Conservation (phyloP, 1,140 invertebrate species). For the Caenorhabditis brenneri region DNA sequence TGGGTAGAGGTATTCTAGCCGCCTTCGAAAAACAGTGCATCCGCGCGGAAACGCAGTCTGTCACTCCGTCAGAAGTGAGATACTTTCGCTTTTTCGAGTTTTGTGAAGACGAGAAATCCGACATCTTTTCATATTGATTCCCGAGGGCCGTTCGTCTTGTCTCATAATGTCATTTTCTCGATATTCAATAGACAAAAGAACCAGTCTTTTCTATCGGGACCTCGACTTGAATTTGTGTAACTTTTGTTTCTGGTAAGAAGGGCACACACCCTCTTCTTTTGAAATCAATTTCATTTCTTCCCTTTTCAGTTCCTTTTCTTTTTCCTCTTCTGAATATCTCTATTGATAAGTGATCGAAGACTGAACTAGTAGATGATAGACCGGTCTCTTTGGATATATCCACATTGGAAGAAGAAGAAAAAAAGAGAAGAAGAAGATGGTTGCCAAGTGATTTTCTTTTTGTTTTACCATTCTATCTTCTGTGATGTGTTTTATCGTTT, state of each 20-base stretch:
- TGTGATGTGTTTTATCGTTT: background rate
- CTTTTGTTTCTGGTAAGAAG: background rate
- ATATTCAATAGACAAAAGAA: background rate
- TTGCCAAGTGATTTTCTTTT: slow-evolving; percentile 3
- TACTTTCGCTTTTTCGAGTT: slow-evolving; percentile 19
- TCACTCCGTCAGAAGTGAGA: background rate
- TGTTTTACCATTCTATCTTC: slow-evolving; percentile 15
- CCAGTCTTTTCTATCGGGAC: background rate
- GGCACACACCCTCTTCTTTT: background rate
- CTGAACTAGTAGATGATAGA: background rate
- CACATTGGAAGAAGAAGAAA: background rate
- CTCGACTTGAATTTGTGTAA: slow-evolving; percentile 27
- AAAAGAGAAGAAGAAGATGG: background rate
- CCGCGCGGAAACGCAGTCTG: slow-evolving; percentile 29
- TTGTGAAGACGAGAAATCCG: slow-evolving; percentile 1
- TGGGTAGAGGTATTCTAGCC: background rate
- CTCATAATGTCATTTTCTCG: slow-evolving; percentile 16
- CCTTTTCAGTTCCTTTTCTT: background rate
- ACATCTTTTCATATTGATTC: slow-evolving; percentile 15
- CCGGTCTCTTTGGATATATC: background rate
- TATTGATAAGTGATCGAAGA: background rate
- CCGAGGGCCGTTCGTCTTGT: background rate
- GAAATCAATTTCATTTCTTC: background rate
- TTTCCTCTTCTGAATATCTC: background rate
- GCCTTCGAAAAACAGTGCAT: slow-evolving; percentile 15